Evolutionary conservation across 92 coral and sea anemone species (phyloP).

Genomic region (Parazoanthus darwini): DNA sequence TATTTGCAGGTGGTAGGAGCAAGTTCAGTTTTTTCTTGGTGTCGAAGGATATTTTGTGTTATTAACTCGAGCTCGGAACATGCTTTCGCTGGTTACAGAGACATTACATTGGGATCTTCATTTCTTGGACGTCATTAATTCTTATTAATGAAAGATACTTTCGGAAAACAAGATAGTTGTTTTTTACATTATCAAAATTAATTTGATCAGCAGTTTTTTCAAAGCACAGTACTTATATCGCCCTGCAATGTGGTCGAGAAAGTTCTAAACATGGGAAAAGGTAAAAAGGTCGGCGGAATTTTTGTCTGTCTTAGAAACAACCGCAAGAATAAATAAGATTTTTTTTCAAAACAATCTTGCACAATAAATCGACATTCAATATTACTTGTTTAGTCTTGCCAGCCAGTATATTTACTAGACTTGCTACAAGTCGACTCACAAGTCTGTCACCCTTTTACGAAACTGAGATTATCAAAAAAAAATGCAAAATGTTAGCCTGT

Average conservation of each 20-base stretch:
- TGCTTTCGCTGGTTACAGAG: no score
- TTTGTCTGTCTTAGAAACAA: not conserved
- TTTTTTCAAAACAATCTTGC: not conserved
- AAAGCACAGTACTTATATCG: not conserved
- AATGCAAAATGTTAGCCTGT: no score
- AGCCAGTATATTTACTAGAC: not conserved
- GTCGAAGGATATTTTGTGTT: no score
- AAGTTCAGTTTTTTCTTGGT: no score
- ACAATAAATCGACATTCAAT: not conserved
- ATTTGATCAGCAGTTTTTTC: not conserved
- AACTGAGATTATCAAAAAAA: not conserved
- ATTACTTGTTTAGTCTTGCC: not conserved
- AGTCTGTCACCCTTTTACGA: not conserved
- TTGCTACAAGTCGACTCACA: not conserved
- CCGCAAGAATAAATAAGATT: not conserved
- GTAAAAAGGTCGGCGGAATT: not conserved
- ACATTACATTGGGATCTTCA: no score
- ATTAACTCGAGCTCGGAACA: no score
- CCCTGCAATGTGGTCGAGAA: not conserved
- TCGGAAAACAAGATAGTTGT: not conserved
- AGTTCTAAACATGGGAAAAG: not conserved
- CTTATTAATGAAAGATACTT: no score
- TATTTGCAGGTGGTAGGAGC: not conserved
- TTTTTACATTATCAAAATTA: no score
- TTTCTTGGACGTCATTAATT: not conserved